Conservation (phyloP, 1,140 invertebrate genomes). For the Monochamus saltuarius region DNA sequence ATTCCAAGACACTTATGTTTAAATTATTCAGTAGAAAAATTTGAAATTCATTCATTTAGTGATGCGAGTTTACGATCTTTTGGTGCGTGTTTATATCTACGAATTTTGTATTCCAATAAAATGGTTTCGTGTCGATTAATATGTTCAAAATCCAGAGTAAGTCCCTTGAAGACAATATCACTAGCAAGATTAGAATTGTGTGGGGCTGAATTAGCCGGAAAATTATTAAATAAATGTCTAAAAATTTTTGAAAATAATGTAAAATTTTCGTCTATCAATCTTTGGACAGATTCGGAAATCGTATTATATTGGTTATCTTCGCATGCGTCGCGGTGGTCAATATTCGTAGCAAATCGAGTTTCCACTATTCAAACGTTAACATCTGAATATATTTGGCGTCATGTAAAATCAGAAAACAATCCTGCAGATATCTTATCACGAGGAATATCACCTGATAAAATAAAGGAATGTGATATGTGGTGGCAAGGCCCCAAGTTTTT, state of each 20-base stretch:
- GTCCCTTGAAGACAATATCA: constrained; percentile 51
- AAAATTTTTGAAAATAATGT: constrained; percentile 48
- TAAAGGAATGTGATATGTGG: not conserved
- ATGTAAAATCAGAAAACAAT: constrained; percentile 49
- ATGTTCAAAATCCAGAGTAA: constrained; percentile 48
- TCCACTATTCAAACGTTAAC: constrained; percentile 36
- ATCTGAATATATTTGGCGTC: constrained; percentile 42
- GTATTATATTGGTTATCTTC: constrained; percentile 46
- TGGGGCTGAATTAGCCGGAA: constrained; percentile 38
- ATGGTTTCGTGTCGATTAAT: constrained; percentile 28
- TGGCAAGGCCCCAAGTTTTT: constrained; percentile 16
- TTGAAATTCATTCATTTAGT: constrained; percentile 41
- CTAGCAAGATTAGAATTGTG: constrained; percentile 55
- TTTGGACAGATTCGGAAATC: too few relatives aligned
- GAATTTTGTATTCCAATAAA: constrained; percentile 30
- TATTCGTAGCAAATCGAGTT: constrained; percentile 48
- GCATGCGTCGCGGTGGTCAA: constrained; percentile 38
- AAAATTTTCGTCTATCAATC: constrained; percentile 44
- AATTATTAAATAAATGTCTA: constrained; percentile 44
- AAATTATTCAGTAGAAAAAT: constrained; percentile 16
- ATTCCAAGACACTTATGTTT: constrained; percentile 23
- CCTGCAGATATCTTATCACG: constrained; percentile 48
- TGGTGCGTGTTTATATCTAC: constrained; percentile 27
- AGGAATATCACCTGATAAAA: constrained; percentile 10
- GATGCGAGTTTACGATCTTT: constrained; percentile 35